These are phyloP conservation scores for Drosophila yakuba DNA, from an alignment of 1,140 invertebrate genomes.

Conservation along the genomic window DNA sequence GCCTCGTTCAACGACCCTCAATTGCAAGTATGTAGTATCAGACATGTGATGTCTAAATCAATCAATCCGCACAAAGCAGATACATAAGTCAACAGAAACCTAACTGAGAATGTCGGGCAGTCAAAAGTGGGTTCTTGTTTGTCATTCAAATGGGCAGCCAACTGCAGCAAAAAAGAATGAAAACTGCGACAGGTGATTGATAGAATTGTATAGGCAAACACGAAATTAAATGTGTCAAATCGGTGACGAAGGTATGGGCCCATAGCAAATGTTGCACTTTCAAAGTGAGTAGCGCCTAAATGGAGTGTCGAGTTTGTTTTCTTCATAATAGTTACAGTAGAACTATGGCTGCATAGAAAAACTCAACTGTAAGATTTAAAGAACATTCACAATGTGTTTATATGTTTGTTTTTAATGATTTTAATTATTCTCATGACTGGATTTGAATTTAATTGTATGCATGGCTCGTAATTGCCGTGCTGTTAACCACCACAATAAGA, in stretches of 20 bases:
- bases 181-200: slow-evolving; percentile 31
- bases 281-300: not conserved
- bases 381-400: not conserved
- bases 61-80: slow-evolving; percentile 21
- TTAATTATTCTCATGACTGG: no score
- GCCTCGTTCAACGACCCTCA: slow-evolving; percentile 12
- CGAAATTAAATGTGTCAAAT: slow-evolving; percentile 37
- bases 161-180: not conserved
- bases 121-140: slow-evolving; percentile 36
- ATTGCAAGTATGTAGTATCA: slow-evolving; percentile 3
- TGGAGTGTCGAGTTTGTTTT: not conserved
- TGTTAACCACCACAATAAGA: not conserved
- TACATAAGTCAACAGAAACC: slow-evolving; percentile 21
- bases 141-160: slow-evolving; percentile 11
- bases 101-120: slow-evolving; percentile 16
- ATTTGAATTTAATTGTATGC: no score
- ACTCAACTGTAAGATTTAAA: no score
- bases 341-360: not conserved
- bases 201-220: slow-evolving; percentile 31
- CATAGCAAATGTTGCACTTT: not conserved
- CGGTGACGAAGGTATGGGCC: slow-evolving; percentile 3
- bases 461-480: not conserved
- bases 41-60: slow-evolving; percentile 55
- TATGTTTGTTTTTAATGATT: not conserved
- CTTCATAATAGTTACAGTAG: no score